These are phyloP conservation scores for Crypturellus undulatus DNA, from an alignment of 2,113 vertebrate genomes.

Conservation along the genomic window DNA sequence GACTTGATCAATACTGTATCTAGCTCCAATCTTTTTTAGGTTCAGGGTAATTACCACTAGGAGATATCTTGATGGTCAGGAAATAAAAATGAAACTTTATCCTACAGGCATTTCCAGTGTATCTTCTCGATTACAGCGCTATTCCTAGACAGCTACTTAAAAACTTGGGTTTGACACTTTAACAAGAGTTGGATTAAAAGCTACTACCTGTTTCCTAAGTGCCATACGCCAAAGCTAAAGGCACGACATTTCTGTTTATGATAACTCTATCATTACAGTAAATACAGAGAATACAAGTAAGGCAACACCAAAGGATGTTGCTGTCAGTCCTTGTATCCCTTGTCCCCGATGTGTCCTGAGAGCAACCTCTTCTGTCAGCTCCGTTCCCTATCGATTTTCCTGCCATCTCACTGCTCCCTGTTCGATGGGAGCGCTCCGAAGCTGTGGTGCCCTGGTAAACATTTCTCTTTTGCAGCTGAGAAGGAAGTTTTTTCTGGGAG, in stretches of 20 bases:
- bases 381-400: fast-evolving
- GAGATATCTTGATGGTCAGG: neutral
- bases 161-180: neutral
- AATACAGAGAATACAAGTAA: neutral
- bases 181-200: fast-evolving
- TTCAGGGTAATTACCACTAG: neutral
- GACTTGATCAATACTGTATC: neutral
- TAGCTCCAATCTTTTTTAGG: neutral
- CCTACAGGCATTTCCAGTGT: neutral
- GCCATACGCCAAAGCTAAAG: neutral
- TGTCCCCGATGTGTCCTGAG: neutral
- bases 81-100: neutral
- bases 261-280: neutral
- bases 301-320: fast-evolving
- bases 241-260: fast-evolving
- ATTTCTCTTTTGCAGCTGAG: neutral
- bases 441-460: neutral
- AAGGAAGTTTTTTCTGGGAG: neutral
- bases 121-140: neutral
- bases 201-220: neutral
- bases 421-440: neutral
- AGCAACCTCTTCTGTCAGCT: fast-evolving
- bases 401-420: neutral
- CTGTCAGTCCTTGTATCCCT: neutral
- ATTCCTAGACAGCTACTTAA: neutral